Evolutionary conservation across 1,140 invertebrate genomes (phyloP).

Genomic region (Tetramorium parvispinum): DNA sequence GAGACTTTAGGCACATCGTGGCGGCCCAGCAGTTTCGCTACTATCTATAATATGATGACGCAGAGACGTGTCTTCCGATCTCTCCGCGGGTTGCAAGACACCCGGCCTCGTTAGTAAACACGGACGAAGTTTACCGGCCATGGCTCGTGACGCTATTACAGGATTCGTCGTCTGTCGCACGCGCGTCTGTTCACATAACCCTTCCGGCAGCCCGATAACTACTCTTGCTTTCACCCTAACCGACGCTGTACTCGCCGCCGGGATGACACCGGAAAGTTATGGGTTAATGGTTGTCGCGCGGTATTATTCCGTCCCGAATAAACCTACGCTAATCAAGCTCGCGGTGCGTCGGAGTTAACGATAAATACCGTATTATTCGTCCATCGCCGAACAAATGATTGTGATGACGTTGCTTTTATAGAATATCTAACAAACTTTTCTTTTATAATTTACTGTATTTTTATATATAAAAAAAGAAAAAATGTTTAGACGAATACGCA

Average conservation of each 20-base stretch:
- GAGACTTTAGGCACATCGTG: conserved; percentile 2
- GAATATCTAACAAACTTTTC: neutral
- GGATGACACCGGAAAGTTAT: conserved; percentile 51
- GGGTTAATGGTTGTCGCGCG: conserved; percentile 55
- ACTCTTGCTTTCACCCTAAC: conserved; percentile 56
- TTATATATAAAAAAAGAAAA: neutral
- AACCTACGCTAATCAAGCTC: conserved; percentile 21
- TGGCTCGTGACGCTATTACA: conserved; percentile 57
- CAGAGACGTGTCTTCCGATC: conserved; percentile 42
- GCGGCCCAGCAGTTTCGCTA: neutral
- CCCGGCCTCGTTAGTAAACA: conserved; percentile 56
- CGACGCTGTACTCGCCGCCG: neutral
- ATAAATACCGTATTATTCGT: conserved; percentile 14
- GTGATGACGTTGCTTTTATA: neutral
- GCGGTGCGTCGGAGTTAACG: neutral
- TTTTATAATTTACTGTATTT: neutral
- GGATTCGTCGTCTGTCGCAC: conserved; percentile 43
- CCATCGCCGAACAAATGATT: neutral
- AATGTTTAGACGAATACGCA: neutral
- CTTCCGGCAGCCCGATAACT: conserved; percentile 49
- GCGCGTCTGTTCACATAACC: conserved; percentile 43
- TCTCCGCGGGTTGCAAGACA: conserved; percentile 31
- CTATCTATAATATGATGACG: conserved; percentile 39
- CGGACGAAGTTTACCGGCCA: conserved; percentile 52
- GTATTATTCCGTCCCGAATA: conserved; percentile 39